These are phyloP conservation scores for Selene dorsalis DNA, from an alignment of 2,797 vertebrate genomes.

Conservation along the genomic window DNA sequence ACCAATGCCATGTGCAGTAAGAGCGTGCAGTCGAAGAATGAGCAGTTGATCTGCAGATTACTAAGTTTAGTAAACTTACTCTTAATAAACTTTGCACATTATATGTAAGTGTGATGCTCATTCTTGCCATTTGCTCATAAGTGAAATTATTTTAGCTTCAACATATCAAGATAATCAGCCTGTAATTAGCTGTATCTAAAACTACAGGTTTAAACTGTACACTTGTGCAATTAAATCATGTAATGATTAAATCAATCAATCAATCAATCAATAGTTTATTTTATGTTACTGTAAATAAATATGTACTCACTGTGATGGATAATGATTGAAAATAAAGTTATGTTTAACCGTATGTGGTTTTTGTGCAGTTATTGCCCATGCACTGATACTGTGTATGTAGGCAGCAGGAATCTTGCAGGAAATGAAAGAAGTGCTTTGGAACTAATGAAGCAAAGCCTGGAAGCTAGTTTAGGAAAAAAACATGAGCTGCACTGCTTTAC, in stretches of 20 bases:
- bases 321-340: constrained; percentile 6
- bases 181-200: not conserved
- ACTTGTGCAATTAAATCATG: not conserved
- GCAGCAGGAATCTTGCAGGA: not conserved
- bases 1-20: constrained; percentile 54
- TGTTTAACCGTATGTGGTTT: not conserved
- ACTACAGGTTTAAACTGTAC: not conserved
- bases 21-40: constrained; percentile 34
- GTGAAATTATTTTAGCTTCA: not conserved
- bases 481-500: too few relatives aligned
- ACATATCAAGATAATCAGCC: not conserved
- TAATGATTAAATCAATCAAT: too few relatives aligned
- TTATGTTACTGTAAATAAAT: not conserved
- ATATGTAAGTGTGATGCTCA: not conserved
- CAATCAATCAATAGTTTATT: too few relatives aligned
- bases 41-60: not conserved
- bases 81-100: not conserved
- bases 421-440: not conserved
- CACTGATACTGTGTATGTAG: not conserved
- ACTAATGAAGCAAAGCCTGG: not conserved
- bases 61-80: too few relatives aligned
- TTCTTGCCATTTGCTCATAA: not conserved
- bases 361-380: not conserved
- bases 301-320: not conserved
- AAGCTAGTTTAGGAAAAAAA: too few relatives aligned